Evolutionary conservation across 2,888 invertebrate species (phyloP).

Genomic region (Drosophila gaucha): DNA sequence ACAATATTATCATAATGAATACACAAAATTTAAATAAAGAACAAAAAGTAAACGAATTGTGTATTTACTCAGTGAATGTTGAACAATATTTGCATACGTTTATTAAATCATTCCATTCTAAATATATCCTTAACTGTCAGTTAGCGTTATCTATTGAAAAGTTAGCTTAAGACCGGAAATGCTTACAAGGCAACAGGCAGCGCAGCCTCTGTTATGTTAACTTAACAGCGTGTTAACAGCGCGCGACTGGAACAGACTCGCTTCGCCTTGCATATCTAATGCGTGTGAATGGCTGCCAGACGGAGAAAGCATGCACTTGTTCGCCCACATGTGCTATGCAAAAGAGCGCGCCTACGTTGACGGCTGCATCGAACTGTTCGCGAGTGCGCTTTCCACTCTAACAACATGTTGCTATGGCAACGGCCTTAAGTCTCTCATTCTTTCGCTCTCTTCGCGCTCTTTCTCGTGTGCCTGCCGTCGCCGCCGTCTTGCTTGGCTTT

Average conservation of each 20-base stretch:
- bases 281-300: background rate
- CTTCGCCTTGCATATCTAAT: constrained; percentile 3
- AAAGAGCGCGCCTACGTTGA: constrained; percentile 15
- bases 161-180: constrained; percentile 13
- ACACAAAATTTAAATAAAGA: constrained; percentile 80
- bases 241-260: background rate
- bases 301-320: constrained; percentile 29
- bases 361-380: constrained; percentile 4
- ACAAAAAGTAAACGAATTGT: constrained; percentile 61
- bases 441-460: constrained; percentile 6
- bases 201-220: constrained; percentile 25
- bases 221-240: constrained; percentile 23
- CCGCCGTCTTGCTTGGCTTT: constrained; percentile 21
- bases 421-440: constrained; percentile 5
- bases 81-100: constrained; percentile 1
- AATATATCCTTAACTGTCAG: background rate
- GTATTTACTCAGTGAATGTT: background rate
- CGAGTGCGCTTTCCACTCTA: constrained; percentile 8
- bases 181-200: background rate
- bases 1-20: constrained; percentile 78
- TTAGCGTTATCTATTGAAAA: background rate
- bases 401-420: constrained; percentile 33
- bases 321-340: constrained; percentile 34
- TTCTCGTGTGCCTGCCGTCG: constrained; percentile 5
- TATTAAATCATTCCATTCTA: constrained; percentile 1